Conservation (phyloP, 2,888 invertebrate species). For the Plutella xylostella region DNA sequence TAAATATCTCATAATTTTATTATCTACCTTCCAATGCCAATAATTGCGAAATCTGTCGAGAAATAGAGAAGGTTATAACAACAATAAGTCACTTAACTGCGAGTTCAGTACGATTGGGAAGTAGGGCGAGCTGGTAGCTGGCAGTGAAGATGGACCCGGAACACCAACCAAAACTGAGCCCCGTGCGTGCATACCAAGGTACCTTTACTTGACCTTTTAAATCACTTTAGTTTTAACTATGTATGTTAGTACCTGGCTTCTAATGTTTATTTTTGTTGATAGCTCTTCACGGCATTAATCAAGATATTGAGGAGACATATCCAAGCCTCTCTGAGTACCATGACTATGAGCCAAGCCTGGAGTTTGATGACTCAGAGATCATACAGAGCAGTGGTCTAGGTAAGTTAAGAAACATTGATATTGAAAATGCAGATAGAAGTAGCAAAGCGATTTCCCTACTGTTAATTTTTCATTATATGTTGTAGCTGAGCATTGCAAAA, state of each 20-base stretch:
- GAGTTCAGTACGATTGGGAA: no score
- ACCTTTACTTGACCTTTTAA: slow-evolving; percentile 11
- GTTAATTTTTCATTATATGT: no score
- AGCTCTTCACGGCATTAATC: slow-evolving; percentile 43
- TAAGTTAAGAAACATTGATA: no score
- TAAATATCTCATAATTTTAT: no score
- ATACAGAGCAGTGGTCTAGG: slow-evolving; percentile 77
- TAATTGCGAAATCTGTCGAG: no score
- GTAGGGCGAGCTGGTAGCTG: no score
- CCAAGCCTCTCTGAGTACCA: slow-evolving; percentile 92
- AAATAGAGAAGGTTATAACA: no score
- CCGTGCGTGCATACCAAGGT: slow-evolving; percentile 60
- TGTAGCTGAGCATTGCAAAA: no score
- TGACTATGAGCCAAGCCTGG: slow-evolving; percentile 94
- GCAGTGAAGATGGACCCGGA: slow-evolving; percentile 59
- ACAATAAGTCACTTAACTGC: no score
- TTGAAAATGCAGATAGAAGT: no score
- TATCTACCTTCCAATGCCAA: no score
- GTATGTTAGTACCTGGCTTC: not conserved
- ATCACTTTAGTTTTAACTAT: not conserved
- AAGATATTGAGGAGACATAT: slow-evolving; percentile 79
- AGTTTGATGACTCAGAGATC: slow-evolving; percentile 96
- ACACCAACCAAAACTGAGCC: slow-evolving; percentile 51
- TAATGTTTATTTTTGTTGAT: slow-evolving; percentile 10
- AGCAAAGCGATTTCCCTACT: no score